phyloP scores from a whole-genome alignment of 2,888 invertebrate genomes.

The Prosopocoilus inquinatus region DNA sequence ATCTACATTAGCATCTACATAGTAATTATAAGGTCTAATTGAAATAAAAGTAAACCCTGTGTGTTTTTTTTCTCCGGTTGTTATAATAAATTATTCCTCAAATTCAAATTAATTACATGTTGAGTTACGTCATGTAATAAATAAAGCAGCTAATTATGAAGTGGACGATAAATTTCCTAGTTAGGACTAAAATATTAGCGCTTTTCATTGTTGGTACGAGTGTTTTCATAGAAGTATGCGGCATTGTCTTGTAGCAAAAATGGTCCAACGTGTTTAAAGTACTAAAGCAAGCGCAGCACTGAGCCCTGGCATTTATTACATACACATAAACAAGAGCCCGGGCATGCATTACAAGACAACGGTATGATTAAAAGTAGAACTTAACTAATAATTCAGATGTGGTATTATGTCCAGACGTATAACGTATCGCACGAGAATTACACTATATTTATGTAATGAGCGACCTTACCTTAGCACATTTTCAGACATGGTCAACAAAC shows the following conservation, averaged over 20 bases:
- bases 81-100: no score
- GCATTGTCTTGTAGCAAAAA: background rate
- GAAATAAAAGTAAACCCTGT: no score
- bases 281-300: background rate
- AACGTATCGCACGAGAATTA: background rate
- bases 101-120: no score
- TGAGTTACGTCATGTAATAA: no score
- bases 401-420: slow-evolving; percentile 5
- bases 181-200: no score
- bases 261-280: background rate
- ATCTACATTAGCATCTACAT: no score
- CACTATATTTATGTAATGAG: background rate
- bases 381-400: slow-evolving; percentile 1
- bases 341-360: slow-evolving; percentile 5
- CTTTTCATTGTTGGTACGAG: no score
- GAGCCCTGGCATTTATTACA: slow-evolving; percentile 5
- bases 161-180: no score
- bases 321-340: slow-evolving; percentile 4
- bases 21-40: no score
- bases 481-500: background rate
- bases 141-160: no score
- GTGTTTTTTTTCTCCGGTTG: no score
- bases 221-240: no score
- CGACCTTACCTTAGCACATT: background rate
- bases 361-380: slow-evolving; percentile 3